Percentiles rank a stretch among this genome's conserved stretches.
phyloP scores from a whole-genome alignment of 64 coral and sea anemone species.

The Hydrozoanthus tunicans region DNA sequence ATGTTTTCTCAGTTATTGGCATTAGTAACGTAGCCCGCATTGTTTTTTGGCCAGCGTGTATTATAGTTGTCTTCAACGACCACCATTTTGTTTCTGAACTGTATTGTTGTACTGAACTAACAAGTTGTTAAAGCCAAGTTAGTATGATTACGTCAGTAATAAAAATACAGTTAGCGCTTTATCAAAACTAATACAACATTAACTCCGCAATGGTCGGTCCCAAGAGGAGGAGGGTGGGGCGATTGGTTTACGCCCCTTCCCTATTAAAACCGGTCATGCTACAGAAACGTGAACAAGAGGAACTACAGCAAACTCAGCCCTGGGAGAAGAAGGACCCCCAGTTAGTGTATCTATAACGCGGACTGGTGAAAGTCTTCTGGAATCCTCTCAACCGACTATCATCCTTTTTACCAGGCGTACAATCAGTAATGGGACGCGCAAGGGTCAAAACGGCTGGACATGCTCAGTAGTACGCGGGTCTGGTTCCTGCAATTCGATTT shows the following conservation, averaged over 20 bases:
- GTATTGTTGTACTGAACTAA: too few relatives aligned
- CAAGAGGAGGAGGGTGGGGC: neutral
- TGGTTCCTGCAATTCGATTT: neutral
- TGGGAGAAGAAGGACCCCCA: constrained; percentile 4
- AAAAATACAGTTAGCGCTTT: too few relatives aligned
- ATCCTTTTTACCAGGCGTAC: neutral
- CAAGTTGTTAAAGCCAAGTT: too few relatives aligned
- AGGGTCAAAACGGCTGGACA: neutral
- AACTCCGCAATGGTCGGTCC: constrained; percentile 1
- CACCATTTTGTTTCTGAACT: too few relatives aligned
- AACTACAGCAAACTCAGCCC: neutral
- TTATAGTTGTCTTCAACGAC: too few relatives aligned
- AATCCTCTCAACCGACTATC: neutral
- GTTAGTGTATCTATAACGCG: neutral
- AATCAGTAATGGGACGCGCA: neutral
- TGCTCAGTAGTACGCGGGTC: neutral
- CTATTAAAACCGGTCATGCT: neutral
- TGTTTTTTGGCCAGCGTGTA: too few relatives aligned
- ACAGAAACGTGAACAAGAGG: neutral
- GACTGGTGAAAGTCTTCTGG: neutral
- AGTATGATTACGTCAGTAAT: too few relatives aligned
- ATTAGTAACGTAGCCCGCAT: too few relatives aligned
- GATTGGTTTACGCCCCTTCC: neutral
- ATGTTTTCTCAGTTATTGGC: too few relatives aligned
- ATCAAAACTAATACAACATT: too few relatives aligned